Evolutionary conservation across 2,113 vertebrate species (phyloP), one percentile per base, ranked within the genome.

Genomic region (Leiothrix lutea): DNA sequence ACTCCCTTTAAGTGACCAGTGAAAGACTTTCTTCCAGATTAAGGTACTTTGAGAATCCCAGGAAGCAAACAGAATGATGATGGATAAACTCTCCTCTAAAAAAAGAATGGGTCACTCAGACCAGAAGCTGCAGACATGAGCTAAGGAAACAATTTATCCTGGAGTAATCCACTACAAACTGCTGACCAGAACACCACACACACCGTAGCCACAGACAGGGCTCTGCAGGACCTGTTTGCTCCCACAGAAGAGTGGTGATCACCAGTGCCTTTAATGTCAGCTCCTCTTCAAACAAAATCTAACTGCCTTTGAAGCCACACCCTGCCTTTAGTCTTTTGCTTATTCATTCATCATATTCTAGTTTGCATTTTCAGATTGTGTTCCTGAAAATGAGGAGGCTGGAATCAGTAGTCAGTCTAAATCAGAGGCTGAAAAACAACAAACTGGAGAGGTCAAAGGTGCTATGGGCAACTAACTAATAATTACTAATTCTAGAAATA

Each of bases 151-250:
- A 42, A 35, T n/a, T 58, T 18, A 25, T 9, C 17, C 31, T 17
- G 11, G 50, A 77, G 38, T 35, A 51, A 40, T 33, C 17, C 44
- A 16, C 48, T 25, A 14, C 15, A 56, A 6, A 0, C 15, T 33
- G 29, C 73, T 73, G 67, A 45, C 21, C 3, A 2, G 4, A 51
- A 50, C 4, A 6, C 23, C 42, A 77, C 48, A 29, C n/a, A 58
- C 9, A 3, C n/a, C 0, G 0, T 2, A 38, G 35, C 18, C 65
- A 57, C 6, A 4, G 61, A 11, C 12, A 45, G 40, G 57, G 2
- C 8, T 33, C 51, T 81, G 66, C 72, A 31, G 12, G 13, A 24
- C 14, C 28, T 48, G 3, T 31, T 66, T 11, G n/a, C 64, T 25
- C 54, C 16, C 29, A 6, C 22, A 53, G 6, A 21, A 53, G 11